phyloP scores from a whole-genome alignment of 2,113 vertebrate species.

The Pteropus alecto region DNA sequence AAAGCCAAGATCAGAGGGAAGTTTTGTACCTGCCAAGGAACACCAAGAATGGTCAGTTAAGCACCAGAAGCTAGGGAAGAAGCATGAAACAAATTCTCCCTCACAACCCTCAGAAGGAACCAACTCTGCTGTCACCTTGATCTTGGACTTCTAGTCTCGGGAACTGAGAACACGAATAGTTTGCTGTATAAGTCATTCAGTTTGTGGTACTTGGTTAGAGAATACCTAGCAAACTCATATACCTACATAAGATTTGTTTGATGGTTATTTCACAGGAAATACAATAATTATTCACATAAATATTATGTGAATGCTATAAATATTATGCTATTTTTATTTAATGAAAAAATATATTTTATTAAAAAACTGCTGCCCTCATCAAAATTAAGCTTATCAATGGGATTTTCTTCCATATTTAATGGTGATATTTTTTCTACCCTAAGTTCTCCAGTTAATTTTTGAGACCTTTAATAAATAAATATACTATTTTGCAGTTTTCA shows the following conservation, averaged over 20 bases:
- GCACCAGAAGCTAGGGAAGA: neutral
- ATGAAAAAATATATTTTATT: neutral
- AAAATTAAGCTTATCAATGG: neutral
- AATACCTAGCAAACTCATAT: neutral
- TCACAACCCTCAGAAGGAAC: neutral
- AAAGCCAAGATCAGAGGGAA: neutral
- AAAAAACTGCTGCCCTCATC: neutral
- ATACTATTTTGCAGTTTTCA: neutral
- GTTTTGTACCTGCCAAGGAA: neutral
- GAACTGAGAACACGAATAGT: neutral
- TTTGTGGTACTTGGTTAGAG: neutral
- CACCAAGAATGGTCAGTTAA: neutral
- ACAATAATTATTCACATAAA: neutral
- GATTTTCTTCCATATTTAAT: neutral
- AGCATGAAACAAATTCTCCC: neutral
- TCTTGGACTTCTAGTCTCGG: neutral
- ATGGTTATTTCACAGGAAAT: neutral
- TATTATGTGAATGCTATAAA: neutral
- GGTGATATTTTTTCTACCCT: neutral
- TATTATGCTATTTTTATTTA: neutral
- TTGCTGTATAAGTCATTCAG: neutral
- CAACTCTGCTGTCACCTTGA: neutral
- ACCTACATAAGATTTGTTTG: neutral
- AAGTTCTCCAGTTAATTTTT: neutral
- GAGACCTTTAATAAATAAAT: neutral